Evolutionary conservation across 2,888 invertebrate species (phyloP), one percentile per base, ranked within the genome.

Genomic region (Diarsia brunnea): DNA sequence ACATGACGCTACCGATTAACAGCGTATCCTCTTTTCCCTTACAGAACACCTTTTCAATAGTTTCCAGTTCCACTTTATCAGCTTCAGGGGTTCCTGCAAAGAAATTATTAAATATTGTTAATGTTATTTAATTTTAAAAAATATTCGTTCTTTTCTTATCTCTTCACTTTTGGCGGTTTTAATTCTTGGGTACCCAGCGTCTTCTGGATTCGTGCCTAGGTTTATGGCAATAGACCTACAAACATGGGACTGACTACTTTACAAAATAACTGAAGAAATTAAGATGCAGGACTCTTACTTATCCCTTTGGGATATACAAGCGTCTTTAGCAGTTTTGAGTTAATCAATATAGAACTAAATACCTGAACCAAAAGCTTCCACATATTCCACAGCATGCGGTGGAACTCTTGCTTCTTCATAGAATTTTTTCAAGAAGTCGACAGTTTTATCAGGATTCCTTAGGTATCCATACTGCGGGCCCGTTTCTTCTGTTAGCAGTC

Each of bases 331-430:
- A n/a, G n/a, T n/a, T n/a, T n/a, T n/a, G 55, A 55, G 4, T 24
- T 7, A 24, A 24, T 55, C 24, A 14, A 24, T 49, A 49, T 19
- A 49, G 12, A 7, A 55, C 14, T 14, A 2, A 1, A 7, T 55
- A 94, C 98, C 98, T 78, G 98, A 98, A 79, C 98, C 98, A 88
- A 98, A 98, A 58, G 98, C 98, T 94, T 99, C 99, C 1, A 99
- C 97, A 90, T 98, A 99, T 80, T 97, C 97, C 16, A 99, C 97
- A 0, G 95, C 94, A 16, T 94, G 91, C 0, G 98, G 98, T 69
- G 97, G 95, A 10, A 99, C 90, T 51, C 97, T 95, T 45, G 97
- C 97, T 90, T 97, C 97, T 5, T 96, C 89, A 81, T 97, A 97
- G 81, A 97, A 97, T 66, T 96, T 96, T 1, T 92, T 92, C 3